Evolutionary conservation across 2,888 invertebrate species (phyloP).

Genomic region (Cephus sareptanus): DNA sequence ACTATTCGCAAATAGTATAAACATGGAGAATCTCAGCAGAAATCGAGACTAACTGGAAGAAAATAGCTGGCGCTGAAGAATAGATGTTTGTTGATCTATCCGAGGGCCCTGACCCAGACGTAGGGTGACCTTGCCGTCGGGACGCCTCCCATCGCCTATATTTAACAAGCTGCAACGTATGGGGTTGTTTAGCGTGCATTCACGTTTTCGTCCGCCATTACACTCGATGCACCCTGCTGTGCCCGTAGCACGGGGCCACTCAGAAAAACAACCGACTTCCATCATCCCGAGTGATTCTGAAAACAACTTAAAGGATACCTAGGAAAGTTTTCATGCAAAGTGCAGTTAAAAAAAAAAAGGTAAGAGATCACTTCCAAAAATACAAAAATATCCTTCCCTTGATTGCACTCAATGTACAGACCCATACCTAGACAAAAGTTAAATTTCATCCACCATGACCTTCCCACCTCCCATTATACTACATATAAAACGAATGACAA

Average conservation of each 20-base stretch:
- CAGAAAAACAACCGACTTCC: neutral
- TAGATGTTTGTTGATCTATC: neutral
- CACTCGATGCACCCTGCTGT: neutral
- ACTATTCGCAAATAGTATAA: neutral
- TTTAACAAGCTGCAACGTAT: constrained; percentile 33
- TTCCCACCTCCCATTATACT: neutral
- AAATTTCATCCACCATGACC: neutral
- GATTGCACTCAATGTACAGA: neutral
- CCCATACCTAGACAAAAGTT: neutral
- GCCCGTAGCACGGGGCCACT: neutral
- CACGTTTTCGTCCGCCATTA: neutral
- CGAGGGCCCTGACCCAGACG: constrained; percentile 40
- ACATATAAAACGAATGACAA: neutral
- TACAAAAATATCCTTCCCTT: neutral
- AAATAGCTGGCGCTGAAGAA: neutral
- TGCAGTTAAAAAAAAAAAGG: neutral
- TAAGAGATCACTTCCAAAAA: neutral
- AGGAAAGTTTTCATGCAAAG: neutral
- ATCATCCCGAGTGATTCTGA: neutral
- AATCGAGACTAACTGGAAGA: neutral
- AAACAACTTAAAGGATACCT: neutral
- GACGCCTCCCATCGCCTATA: constrained; percentile 29
- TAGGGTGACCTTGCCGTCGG: constrained; percentile 37
- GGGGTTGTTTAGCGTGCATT: neutral
- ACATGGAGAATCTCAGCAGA: neutral